Base-by-base conservation (phyloP, 2,113 vertebrate genomes). In the Laterallus jamaicensis region DNA sequence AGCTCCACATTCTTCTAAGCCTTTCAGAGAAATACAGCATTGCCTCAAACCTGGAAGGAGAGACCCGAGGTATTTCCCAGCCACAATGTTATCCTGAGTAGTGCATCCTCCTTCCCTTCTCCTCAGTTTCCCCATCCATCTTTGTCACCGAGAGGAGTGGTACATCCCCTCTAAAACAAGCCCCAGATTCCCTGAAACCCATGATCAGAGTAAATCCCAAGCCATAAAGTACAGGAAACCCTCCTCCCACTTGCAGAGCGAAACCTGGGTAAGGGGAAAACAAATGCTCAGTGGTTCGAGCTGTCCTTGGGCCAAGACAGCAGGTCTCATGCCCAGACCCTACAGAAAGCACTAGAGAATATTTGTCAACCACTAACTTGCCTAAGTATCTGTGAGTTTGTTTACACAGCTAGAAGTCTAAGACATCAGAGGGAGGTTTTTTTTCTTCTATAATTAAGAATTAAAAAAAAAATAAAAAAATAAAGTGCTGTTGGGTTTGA, bases 221-320 rank as follows among this genome's bases (percentile, higher is more conserved):
- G 37, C 81, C 83, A 92, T 81, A 68, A 42, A 25, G 44, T 6
- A 82, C 50, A 90, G 94, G 95, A 93, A 97, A 95, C 86, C 50
- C 77, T 92, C 83, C 83, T 93, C 92, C 86, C 77, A 68, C 88
- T 31, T 37, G 44, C 81, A 82, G 44, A 95, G 47, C 2, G n/a
- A 92, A 96, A 86, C 92, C 86, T 64, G 78, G 74, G 70, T 84
- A 52, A 88, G 42, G 52, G 42, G 47, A 88, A 91, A 95, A 94
- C 59, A 93, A 97, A 91, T 15, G 16, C 74, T 55, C 10, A 24
- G 86, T 5, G 15, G 58, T 88, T 90, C 54, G 44, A 69, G 35
- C 31, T 87, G 44, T 93, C 89, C 84, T 70, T 73, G 78, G 70
- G 88, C 91, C 88, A 96, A 92, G 91, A 87, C 54, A 96, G 71